Evolutionary conservation across 53 echinoderm and acorn worm species (phyloP).

Genomic region (Actinopyga echinites): DNA sequence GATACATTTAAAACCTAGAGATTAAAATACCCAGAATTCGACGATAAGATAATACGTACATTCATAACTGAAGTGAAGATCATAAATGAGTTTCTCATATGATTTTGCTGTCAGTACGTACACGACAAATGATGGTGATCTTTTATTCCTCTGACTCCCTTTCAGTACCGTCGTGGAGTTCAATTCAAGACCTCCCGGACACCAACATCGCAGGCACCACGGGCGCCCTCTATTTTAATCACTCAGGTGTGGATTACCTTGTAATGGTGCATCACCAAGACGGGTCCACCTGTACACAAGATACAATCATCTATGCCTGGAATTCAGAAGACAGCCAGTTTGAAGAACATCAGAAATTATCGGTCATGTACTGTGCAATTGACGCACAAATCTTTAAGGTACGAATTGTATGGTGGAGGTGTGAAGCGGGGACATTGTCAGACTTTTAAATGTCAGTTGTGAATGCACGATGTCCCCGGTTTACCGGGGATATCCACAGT

Average conservation of each 20-base stretch:
- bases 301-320: slow-evolving; percentile 55
- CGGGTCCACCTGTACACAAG: slow-evolving; percentile 49
- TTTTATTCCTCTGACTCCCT: neutral
- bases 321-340: slow-evolving; percentile 46
- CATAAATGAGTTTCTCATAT: no score
- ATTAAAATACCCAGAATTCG: no score
- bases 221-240: slow-evolving; percentile 47
- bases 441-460: no score
- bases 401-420: neutral
- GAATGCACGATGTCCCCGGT: no score
- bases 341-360: slow-evolving; percentile 63
- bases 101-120: no score
- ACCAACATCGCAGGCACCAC: slow-evolving; percentile 22
- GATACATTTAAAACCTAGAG: no score
- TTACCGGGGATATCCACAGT: no score
- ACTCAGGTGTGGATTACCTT: slow-evolving; percentile 63
- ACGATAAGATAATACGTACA: no score
- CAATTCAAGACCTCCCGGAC: slow-evolving; percentile 48
- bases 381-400: slow-evolving; percentile 63
- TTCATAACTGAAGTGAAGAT: no score
- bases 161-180: slow-evolving; percentile 59
- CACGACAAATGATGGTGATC: no score
- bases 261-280: slow-evolving; percentile 52
- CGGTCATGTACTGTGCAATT: slow-evolving; percentile 45
- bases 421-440: neutral